Evolutionary conservation across 2,113 vertebrate species (phyloP), one percentile per base, ranked within the genome.

Genomic region (Marcusenius ussheri): DNA sequence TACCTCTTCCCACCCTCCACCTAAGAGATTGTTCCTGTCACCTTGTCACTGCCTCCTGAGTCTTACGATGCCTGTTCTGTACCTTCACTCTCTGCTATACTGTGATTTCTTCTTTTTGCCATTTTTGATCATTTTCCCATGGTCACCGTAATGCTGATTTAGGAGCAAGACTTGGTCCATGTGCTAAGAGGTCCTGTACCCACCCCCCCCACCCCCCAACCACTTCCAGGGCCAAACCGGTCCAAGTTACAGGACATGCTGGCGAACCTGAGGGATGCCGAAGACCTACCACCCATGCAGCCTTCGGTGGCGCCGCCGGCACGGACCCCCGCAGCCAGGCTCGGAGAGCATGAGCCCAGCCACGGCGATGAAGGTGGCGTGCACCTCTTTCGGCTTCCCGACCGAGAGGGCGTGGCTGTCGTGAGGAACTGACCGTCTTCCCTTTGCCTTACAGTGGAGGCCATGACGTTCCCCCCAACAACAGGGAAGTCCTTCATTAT

Each of bases 211-310:
- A 3, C 15, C 27, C 89, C 49, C 90, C 92, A 90, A 91, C 93
- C 93, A 5, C 91, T 93, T 91, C 93, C 94, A 98, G 98, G 98
- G 92, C 98, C 98, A 92, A 99, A 98, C 95, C 96, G 98, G 93
- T 99, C 98, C 92, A 99, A 99, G 94, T 97, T 99, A 77, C 98
- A 99, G 96, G 98, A 99, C 94, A 99, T 99, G 98, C 94, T 99
- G 96, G 98, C 98, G 93, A 99, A 99, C 93, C 96, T 99, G 93
- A 96, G 98, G 94, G 98, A 99, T 88, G 97, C 97, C 27, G 98
- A 99, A 95, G 98, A 99, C 91, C 93, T 99, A 91, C 97, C 98
- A 91, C 97, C 98, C 90, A 95, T 98, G 93, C 98, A 99, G 93
- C 97, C 97, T n/a, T 97, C 98, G 50, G 96, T 98, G 90, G 92